Conservation (phyloP, 2,888 invertebrate genomes). For the Acleris cristana region DNA sequence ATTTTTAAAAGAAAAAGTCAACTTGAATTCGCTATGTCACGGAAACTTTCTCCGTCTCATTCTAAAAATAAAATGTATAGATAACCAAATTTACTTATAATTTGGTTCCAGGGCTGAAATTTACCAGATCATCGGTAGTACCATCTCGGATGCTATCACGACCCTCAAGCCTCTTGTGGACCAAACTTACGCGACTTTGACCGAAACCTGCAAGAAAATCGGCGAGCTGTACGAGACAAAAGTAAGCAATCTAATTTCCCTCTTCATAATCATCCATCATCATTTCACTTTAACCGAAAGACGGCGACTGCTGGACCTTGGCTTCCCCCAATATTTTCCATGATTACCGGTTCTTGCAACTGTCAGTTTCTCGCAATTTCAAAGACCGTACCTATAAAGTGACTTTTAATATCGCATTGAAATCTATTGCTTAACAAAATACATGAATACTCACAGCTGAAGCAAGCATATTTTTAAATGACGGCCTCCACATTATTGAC, state of each 20-base stretch:
- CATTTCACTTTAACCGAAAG: no score
- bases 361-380: no score
- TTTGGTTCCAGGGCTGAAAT: constrained; percentile 55
- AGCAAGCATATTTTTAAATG: no score
- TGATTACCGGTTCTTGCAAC: no score
- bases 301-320: no score
- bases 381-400: neutral
- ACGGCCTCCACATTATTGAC: no score
- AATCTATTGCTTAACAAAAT: neutral
- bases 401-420: neutral
- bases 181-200: constrained; percentile 49
- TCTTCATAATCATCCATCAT: no score
- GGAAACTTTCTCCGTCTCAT: no score
- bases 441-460: neutral
- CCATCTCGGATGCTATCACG: constrained; percentile 60
- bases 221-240: constrained; percentile 63
- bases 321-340: no score
- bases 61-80: neutral
- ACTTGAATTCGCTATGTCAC: no score
- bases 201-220: constrained; percentile 56
- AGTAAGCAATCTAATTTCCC: constrained; percentile 47
- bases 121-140: constrained; percentile 60
- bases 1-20: no score
- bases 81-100: neutral
- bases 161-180: constrained; percentile 65